Evolutionary conservation across 2,888 invertebrate species (phyloP), one percentile per base, ranked within the genome.

Genomic region (Pterobdella sp.): DNA sequence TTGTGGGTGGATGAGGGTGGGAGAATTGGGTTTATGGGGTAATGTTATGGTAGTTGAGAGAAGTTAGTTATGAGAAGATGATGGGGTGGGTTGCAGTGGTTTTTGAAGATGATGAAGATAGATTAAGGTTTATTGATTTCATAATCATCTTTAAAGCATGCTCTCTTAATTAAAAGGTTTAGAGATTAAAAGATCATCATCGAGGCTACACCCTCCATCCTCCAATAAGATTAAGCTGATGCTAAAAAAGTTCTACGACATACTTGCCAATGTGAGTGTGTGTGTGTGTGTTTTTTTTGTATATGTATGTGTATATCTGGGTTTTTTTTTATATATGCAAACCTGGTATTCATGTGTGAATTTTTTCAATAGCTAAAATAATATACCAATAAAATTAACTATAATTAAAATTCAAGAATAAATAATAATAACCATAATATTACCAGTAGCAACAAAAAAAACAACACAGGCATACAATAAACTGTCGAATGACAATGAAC

Each of bases 181-280:
- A 52, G 32, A 63, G 56, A 60, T 71, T 22, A 71, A 1, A n/a
- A 31, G 60, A 56, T 60, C 71, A 36, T 63, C 63, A 0, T 56
- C 31, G 18, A n/a, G 71, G 29, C 35, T 60, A n/a, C 35, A 34
- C 22, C 35, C 63, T 4, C 71, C 71, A 22, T 56, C 22, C 35
- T 60, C 63, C 32, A 32, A 31, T 7, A 71, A 71, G 63, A 22
- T 71, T 26, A 71, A 71, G 34, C 26, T 1, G 36, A 63, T 71
- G 63, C 35, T 71, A n/a, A 71, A 71, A 37, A 60, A 63, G 18
- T 71, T 71, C 71, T 71, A 56, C 26, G 71, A 71, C 31, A 36
- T 71, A n/a, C n/a, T 63, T 1, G 52, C 63, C 34, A 10, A 18
- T 35, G 71, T 71, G 22, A 60, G 71, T 71, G n/a, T n/a, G n/a